Conservation (phyloP, 92 coral and sea anemone genomes). For the Parazoanthus swiftii region DNA sequence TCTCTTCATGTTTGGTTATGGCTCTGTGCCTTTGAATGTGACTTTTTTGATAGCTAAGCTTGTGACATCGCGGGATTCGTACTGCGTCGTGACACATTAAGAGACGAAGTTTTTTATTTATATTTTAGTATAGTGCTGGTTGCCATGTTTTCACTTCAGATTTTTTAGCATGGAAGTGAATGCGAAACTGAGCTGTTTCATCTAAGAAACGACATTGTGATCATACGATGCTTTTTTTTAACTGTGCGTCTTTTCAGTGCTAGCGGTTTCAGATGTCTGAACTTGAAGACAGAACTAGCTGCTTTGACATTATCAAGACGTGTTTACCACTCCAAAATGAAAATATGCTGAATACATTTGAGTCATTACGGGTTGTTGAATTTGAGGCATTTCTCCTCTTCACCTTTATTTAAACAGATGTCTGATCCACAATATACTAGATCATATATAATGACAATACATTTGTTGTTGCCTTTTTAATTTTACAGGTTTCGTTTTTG, state of each 20-base stretch:
- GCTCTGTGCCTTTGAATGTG: background rate
- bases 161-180: background rate
- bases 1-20: background rate
- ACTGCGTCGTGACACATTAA: background rate
- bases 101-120: background rate
- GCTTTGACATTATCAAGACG: background rate
- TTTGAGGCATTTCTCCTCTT: background rate
- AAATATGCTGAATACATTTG: background rate
- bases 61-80: background rate
- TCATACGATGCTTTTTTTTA: background rate
- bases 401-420: slow-evolving; percentile 2
- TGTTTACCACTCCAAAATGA: background rate
- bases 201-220: background rate
- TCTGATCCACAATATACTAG: background rate
- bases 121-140: background rate
- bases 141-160: background rate
- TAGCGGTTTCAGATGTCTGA: background rate
- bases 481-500: background rate
- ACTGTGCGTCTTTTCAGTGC: no score
- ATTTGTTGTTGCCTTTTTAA: background rate
- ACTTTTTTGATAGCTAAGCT: background rate
- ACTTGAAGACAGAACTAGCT: background rate
- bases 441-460: background rate
- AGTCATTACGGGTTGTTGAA: background rate
- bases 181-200: background rate